Evolutionary conservation across 2,797 vertebrate species (phyloP).

Genomic region (Aselliscus stoliczkanus): DNA sequence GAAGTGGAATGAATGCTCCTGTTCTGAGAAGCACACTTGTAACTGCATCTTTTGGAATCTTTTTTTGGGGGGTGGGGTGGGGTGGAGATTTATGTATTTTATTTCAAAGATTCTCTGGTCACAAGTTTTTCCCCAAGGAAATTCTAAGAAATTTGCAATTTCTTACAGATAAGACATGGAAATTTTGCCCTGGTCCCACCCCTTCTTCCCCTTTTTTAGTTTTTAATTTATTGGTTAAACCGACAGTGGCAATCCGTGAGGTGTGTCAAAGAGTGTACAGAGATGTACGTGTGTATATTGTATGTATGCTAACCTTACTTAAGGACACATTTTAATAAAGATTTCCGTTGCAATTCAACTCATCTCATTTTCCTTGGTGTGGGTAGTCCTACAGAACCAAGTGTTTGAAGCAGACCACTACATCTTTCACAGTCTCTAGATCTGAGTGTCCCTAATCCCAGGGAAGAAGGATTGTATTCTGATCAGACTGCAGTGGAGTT

Average conservation of each 20-base stretch:
- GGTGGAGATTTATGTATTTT: constrained; percentile 64
- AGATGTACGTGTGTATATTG: constrained; percentile 84
- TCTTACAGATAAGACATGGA: constrained; percentile 72
- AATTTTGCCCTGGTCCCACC: constrained; percentile 56
- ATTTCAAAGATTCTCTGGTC: constrained; percentile 71
- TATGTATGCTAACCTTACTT: constrained; percentile 81
- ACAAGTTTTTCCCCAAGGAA: constrained; percentile 62
- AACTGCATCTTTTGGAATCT: constrained; percentile 64
- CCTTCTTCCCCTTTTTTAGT: constrained; percentile 50
- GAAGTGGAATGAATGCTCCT: constrained; percentile 67
- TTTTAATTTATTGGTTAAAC: constrained; percentile 86
- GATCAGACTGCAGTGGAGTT: neutral
- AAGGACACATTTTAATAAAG: constrained; percentile 84
- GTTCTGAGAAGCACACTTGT: constrained; percentile 69
- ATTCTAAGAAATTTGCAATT: constrained; percentile 72
- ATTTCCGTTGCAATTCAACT: constrained; percentile 77
- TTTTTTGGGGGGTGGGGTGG: neutral
- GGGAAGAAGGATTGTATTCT: neutral
- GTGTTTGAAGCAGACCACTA: constrained; percentile 15
- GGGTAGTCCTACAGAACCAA: constrained; percentile 52
- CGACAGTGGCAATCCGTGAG: constrained; percentile 78
- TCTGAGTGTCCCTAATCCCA: neutral
- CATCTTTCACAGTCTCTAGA: neutral
- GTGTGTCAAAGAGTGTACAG: constrained; percentile 85
- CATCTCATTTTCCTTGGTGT: constrained; percentile 73